Evolutionary conservation across 2,113 vertebrate species (phyloP), one percentile per base, ranked within the genome.

Genomic region (Corythaixoides concolor): DNA sequence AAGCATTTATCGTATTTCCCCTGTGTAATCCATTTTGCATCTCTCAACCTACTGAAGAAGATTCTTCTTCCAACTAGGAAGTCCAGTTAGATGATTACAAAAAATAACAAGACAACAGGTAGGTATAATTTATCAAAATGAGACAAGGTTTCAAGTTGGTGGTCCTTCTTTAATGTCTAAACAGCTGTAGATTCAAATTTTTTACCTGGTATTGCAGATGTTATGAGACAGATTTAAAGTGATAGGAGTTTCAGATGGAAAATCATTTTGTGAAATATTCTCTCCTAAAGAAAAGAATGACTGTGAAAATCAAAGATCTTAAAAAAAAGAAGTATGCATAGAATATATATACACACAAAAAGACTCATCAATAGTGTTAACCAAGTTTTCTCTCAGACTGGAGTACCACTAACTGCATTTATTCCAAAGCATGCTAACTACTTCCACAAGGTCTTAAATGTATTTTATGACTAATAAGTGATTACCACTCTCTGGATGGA

Each of bases 161-260:
- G 91, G 17, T 67, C 60, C 59, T 94, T 82, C 85, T 95, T 73
- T 95, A 88, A 89, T 82, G 90, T 33, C 41, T 93, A 80, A 77
- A 77, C 18, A 74, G 53, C 64, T 62, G 32, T 24, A 91, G 63
- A 94, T 77, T 91, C 66, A 85, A 82, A 75, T 85, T 52, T 89
- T 97, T 98, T 97, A 98, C 98, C 89, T 97, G 95, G 98, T 97
- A 88, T 94, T 98, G 96, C 98, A 98, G 97, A 98, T 97, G 93
- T 97, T 98, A 93, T 97, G 98, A 82, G 98, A 97, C 49, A 98
- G 97, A 90, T 95, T 98, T 95, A 98, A 95, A 93, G 98, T 96
- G 94, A 98, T 88, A 85, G 98, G 96, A 59, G 97, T 88, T 95
- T 98, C 98, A 90, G 97, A 82, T 89, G 98, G 90, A 89, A 98